Evolutionary conservation across 2,888 invertebrate genomes (phyloP).

Genomic region (Agrochola circellaris): DNA sequence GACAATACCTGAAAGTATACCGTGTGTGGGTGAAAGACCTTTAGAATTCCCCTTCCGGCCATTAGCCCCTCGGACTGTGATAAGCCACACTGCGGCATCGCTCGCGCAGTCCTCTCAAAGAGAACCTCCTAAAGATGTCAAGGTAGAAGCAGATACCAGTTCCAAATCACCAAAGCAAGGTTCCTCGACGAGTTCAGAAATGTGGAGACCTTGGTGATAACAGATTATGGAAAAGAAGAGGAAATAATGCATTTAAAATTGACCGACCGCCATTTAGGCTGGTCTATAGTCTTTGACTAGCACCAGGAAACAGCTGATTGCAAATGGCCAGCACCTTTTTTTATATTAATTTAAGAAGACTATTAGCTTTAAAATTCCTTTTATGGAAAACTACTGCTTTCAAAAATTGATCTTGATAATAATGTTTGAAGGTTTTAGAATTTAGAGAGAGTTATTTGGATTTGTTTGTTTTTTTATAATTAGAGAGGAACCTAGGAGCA

Average conservation of each 20-base stretch:
- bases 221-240: neutral
- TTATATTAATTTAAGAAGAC: constrained; percentile 17
- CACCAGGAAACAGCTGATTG: neutral
- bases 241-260: neutral
- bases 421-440: constrained; percentile 30
- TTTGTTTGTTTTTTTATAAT: constrained; percentile 29
- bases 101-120: constrained; percentile 79
- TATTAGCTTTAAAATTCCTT: constrained; percentile 21
- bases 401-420: constrained; percentile 54
- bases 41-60: constrained; percentile 39
- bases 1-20: constrained; percentile 82
- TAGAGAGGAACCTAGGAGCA: constrained; percentile 56
- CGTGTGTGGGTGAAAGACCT: constrained; percentile 73
- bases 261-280: no score
- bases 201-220: constrained; percentile 88
- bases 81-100: constrained; percentile 87
- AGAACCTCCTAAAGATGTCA: constrained; percentile 62
- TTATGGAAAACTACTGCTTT: constrained; percentile 39
- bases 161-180: constrained; percentile 83
- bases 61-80: constrained; percentile 78
- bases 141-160: constrained; percentile 77
- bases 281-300: neutral
- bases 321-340: constrained; percentile 4
- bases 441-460: constrained; percentile 45
- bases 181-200: constrained; percentile 79